A percentile compares a stretch with the other conserved stretches of the same genome.
Conservation (phyloP, 2,888 invertebrate genomes). For the Campaea margaritaria region DNA sequence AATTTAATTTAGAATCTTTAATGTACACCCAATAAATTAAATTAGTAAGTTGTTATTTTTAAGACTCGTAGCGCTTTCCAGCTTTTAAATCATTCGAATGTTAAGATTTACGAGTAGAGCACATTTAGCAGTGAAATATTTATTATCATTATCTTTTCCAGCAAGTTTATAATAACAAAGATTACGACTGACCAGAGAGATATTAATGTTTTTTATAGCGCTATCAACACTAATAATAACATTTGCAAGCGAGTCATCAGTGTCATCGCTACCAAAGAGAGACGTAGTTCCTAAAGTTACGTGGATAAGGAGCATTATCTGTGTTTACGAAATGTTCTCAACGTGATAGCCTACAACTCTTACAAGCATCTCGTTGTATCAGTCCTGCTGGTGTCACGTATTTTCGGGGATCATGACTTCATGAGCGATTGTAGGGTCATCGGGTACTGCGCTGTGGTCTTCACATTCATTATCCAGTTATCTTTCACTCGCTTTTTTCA, state of each 20-base stretch:
- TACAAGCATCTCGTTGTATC: slow-evolving; percentile 10
- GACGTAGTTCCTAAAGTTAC: slow-evolving; percentile 12
- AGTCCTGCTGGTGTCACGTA: slow-evolving; percentile 17
- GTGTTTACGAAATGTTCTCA: slow-evolving; percentile 36
- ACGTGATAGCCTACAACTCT: slow-evolving; percentile 30
- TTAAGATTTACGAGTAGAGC: slow-evolving; percentile 8
- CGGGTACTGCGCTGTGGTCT: slow-evolving; percentile 39
- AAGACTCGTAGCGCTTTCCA: slow-evolving; percentile 10
- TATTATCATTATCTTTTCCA: slow-evolving; percentile 14
- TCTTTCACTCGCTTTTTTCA: slow-evolving; percentile 6
- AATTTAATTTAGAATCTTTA: too few relatives aligned
- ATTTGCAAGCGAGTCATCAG: not conserved
- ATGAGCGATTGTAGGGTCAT: slow-evolving; percentile 44
- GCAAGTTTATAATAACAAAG: slow-evolving; percentile 17
- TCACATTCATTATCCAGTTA: not conserved
- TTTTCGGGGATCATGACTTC: slow-evolving; percentile 44
- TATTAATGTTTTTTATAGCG: not conserved
- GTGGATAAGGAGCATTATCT: slow-evolving; percentile 20
- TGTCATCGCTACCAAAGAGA: not conserved
- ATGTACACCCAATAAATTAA: slow-evolving; percentile 8
- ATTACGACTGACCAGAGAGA: slow-evolving; percentile 18
- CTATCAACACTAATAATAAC: not conserved
- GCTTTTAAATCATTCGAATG: slow-evolving; percentile 9
- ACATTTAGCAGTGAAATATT: slow-evolving; percentile 5
- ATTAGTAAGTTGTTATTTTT: not conserved